Evolutionary conservation across 1,140 invertebrate species (phyloP).

Genomic region (Branchinecta lindahli): DNA sequence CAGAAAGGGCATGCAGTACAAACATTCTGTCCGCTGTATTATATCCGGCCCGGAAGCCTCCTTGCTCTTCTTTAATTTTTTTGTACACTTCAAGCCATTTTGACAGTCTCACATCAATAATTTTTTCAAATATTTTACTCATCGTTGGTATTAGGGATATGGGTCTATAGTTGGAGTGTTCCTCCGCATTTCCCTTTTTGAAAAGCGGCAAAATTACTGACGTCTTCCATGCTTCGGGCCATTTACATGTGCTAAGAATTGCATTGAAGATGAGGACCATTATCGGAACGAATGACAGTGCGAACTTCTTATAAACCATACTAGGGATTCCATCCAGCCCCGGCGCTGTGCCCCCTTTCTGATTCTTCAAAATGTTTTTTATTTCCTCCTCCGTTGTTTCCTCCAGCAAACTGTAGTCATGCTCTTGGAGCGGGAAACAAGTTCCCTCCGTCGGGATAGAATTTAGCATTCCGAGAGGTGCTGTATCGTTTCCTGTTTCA

Average conservation of each 20-base stretch:
- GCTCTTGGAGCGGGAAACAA: conserved; percentile 10
- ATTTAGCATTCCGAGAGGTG: conserved; percentile 9
- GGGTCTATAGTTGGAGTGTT: neutral
- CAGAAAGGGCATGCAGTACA: conserved; percentile 9
- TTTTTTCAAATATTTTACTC: conserved; percentile 9
- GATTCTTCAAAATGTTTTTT: conserved; percentile 8
- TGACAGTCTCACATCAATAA: conserved; percentile 4
- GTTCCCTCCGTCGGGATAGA: conserved; percentile 10
- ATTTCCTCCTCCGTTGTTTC: conserved; percentile 10
- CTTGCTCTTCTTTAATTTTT: conserved; percentile 11
- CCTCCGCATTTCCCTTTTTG: conserved; percentile 10
- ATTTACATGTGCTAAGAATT: conserved; percentile 10
- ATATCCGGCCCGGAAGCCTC: neutral
- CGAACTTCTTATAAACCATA: conserved; percentile 6
- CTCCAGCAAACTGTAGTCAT: conserved; percentile 9
- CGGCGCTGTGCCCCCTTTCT: conserved; percentile 9
- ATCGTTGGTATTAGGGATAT: conserved; percentile 10
- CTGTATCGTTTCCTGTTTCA: conserved; percentile 4
- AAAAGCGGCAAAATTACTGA: conserved; percentile 10
- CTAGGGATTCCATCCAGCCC: conserved; percentile 4
- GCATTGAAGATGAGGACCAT: conserved; percentile 6
- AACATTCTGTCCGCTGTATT: conserved; percentile 5
- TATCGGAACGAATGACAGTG: conserved; percentile 4
- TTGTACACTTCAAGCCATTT: conserved; percentile 11
- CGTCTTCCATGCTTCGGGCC: conserved; percentile 7